A percentile compares a stretch with the other conserved stretches of the same genome.
phyloP scores from a whole-genome alignment of 2,113 vertebrate species.

The Plestiodon gilberti region DNA sequence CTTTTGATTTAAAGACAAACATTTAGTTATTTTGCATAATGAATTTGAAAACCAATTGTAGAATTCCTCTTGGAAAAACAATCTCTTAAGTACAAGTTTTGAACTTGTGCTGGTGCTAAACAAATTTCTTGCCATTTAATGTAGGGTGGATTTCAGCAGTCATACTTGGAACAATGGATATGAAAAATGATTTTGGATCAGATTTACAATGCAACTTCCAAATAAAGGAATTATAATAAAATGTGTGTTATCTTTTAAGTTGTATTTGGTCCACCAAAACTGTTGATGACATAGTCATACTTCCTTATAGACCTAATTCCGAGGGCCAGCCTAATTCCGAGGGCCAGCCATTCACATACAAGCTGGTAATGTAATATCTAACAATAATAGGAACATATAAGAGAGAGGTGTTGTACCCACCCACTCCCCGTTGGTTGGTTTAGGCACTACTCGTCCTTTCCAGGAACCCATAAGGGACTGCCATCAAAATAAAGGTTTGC shows the following conservation, averaged over 20 bases:
- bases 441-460: too few relatives aligned
- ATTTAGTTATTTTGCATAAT: background rate
- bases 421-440: too few relatives aligned
- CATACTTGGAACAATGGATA: background rate
- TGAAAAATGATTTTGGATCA: background rate
- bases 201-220: background rate
- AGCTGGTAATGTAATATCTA: too few relatives aligned
- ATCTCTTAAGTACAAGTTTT: background rate
- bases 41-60: background rate
- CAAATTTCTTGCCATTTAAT: background rate
- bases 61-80: background rate
- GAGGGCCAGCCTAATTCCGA: too few relatives aligned
- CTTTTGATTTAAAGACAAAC: background rate
- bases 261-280: too few relatives aligned
- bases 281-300: too few relatives aligned
- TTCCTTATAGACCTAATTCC: too few relatives aligned
- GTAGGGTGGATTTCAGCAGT: background rate
- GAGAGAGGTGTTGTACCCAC: too few relatives aligned
- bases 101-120: background rate
- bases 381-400: too few relatives aligned
- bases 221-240: constrained; percentile 6
- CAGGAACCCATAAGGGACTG: too few relatives aligned
- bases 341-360: too few relatives aligned
- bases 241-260: background rate
- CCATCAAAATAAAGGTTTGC: too few relatives aligned